These are phyloP conservation scores for Lindbergichthys nudifrons DNA, from an alignment of 2,797 vertebrate genomes.

Conservation along the genomic window DNA sequence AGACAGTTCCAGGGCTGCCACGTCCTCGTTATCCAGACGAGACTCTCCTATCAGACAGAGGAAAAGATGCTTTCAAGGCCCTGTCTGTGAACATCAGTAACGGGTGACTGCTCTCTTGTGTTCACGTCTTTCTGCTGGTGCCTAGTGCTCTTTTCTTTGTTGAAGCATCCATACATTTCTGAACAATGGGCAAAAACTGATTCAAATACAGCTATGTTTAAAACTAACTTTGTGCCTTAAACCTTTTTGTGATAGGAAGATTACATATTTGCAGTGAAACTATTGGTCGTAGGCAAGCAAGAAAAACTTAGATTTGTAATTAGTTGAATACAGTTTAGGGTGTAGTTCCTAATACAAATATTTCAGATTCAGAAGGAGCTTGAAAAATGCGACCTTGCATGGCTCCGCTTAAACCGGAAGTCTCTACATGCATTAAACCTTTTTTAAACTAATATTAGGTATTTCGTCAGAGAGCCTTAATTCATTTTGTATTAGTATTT, in stretches of 20 bases:
- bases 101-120: constrained; percentile 21
- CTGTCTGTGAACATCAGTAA: constrained; percentile 41
- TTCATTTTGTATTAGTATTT: background rate
- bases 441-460: background rate
- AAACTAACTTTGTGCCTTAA: too few species aligned
- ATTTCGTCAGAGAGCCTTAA: background rate
- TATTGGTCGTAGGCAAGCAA: too few species aligned
- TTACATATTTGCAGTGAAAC: too few species aligned
- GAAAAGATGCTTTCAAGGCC: constrained; percentile 41
- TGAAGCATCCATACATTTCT: background rate
- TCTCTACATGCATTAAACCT: background rate
- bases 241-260: too few species aligned
- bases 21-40: constrained; percentile 78
- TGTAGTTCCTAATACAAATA: too few species aligned
- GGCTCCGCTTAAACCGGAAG: too few species aligned
- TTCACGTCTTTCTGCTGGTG: background rate
- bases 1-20: constrained; percentile 77
- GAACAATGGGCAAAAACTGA: background rate
- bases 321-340: too few species aligned
- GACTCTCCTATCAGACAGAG: constrained; percentile 81
- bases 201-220: too few species aligned
- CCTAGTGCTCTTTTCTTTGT: background rate
- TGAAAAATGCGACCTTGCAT: too few species aligned
- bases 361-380: too few species aligned
- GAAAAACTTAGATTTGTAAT: too few species aligned